Evolutionary conservation across 2,888 invertebrate species (phyloP).

Genomic region (Drosophila ochracea): DNA sequence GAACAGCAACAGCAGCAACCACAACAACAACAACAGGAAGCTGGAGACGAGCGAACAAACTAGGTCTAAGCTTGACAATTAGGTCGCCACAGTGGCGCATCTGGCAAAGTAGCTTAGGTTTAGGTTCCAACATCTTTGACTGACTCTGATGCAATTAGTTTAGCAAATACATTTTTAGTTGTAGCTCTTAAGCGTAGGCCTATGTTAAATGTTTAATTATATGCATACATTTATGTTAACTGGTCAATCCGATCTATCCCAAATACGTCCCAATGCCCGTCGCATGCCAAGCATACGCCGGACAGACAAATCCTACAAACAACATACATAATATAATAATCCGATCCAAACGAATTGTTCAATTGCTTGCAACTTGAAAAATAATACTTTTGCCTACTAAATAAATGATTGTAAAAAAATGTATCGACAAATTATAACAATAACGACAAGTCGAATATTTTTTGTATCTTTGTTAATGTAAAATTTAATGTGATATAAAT

Average conservation of each 20-base stretch:
- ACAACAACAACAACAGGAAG: constrained; percentile 28
- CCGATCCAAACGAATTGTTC: constrained; percentile 28
- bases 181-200: constrained; percentile 59
- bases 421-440: constrained; percentile 40
- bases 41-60: constrained; percentile 50
- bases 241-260: constrained; percentile 35
- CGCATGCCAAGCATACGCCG: constrained; percentile 49
- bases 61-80: constrained; percentile 70
- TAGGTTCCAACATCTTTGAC: constrained; percentile 73
- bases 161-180: constrained; percentile 66
- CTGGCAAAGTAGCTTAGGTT: constrained; percentile 67
- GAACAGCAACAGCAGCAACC: constrained; percentile 26
- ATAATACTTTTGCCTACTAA: constrained; percentile 6
- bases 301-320: constrained; percentile 13
- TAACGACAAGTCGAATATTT: constrained; percentile 61
- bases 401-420: constrained; percentile 47
- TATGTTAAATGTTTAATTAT: constrained; percentile 66
- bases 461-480: constrained; percentile 77
- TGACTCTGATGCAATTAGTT: constrained; percentile 80
- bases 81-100: constrained; percentile 51
- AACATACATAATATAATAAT: constrained; percentile 3
- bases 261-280: constrained; percentile 27
- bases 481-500: constrained; percentile 82
- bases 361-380: constrained; percentile 19
- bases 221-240: constrained; percentile 49